Base-by-base conservation (phyloP, 1,140 invertebrate genomes). In the Drosophila insularis region DNA sequence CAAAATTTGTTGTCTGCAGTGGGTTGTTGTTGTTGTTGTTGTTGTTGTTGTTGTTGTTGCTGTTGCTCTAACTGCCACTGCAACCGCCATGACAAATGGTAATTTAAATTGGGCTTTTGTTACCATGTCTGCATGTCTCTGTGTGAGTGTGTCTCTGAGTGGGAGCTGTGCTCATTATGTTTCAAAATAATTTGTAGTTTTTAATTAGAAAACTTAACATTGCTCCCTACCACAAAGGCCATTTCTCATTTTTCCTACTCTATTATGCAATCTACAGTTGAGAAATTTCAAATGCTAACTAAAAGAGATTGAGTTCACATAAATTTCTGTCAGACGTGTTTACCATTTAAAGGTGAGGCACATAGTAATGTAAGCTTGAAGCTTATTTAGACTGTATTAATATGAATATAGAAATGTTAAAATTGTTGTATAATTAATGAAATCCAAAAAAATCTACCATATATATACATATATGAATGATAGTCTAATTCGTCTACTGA, bases 51-150 rank as follows among this genome's bases (percentile, higher is more conserved):
- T 43, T 60, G 32, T 58, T 63, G 66, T 46, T 63, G 46, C 53
- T 68, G 63, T 53, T 77, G 74, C 68, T 58, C 39, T 19, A 53
- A 40, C 55, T 63, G 74, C 39, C 63, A 63, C 66, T 76, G 69
- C 74, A 62, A 43, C 68, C 73, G 50, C 74, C 63, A 73, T 89
- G 84, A 89, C 85, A 89, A 89, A 89, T 89, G 75, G 80, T 78
- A 89, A 89, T 89, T 89, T 89, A 80, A 89, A 89, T 89, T 89
- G 78, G 74, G 77, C 80, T 78, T 89, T 89, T 74, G 84, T 67
- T 80, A 53, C 31, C 10, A 35, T 23, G 14, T 58, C 58, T 56
- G 17, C 63, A 54, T 37, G 53, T 53, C 23, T 35, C 11, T 17
- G 14, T 17, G 19, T 39, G 35, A 40, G 62, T 58, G 69, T 50